Percentiles rank a stretch among this genome's conserved stretches.
Evolutionary conservation across 2,113 vertebrate genomes (phyloP).

Genomic region (Pterocles gutturalis): DNA sequence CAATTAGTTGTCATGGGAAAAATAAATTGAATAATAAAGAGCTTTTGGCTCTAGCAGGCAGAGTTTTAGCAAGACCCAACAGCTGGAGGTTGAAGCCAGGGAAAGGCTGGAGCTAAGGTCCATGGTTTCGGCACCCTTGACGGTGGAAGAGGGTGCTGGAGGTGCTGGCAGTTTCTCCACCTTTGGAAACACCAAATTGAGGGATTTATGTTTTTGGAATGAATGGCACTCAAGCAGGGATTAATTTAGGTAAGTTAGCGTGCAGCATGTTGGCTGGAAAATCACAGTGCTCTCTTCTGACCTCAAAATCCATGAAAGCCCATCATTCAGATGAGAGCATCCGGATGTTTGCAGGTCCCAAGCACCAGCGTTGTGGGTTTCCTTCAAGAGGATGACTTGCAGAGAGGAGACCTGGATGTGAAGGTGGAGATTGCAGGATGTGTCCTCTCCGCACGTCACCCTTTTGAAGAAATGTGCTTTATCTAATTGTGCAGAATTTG

Average conservation of each 20-base stretch:
- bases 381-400: neutral
- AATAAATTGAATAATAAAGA: neutral
- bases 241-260: neutral
- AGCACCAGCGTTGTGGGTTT: neutral
- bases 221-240: neutral
- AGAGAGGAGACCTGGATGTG: neutral
- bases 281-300: neutral
- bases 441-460: neutral
- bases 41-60: neutral
- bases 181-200: neutral
- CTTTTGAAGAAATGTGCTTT: neutral
- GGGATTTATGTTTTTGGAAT: neutral
- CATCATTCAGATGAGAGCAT: neutral
- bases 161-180: neutral
- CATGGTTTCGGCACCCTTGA: fast-evolving
- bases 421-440: neutral
- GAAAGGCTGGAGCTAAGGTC: neutral
- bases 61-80: neutral
- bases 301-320: neutral
- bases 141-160: neutral
- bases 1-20: neutral
- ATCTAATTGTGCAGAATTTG: neutral
- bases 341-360: neutral
- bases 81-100: neutral
- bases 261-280: neutral